Evolutionary conservation across 2,888 invertebrate species (phyloP).

Genomic region (Linnaemya vulpina): DNA sequence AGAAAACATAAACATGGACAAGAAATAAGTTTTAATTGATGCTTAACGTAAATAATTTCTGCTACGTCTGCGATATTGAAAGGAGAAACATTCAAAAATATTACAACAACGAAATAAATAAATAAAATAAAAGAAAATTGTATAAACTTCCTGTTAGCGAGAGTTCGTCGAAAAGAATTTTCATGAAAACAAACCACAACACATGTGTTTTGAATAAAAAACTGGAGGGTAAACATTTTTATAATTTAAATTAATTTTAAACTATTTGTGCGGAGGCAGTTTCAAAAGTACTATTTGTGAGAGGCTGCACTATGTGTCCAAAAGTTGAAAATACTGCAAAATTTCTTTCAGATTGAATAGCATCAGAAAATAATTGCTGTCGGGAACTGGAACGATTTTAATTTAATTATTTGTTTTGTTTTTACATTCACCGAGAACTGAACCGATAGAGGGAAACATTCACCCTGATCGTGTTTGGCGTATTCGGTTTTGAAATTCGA

Average conservation of each 20-base stretch:
- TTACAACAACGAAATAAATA: neutral
- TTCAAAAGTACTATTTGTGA: neutral
- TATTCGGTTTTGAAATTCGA: too few relatives aligned
- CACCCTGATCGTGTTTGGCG: too few relatives aligned
- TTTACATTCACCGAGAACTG: too few relatives aligned
- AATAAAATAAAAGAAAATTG: neutral
- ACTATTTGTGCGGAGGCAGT: neutral
- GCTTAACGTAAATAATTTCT: conserved; percentile 36
- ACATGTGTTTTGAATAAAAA: neutral
- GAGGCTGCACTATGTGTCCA: too few relatives aligned
- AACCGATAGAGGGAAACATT: too few relatives aligned
- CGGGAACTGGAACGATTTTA: too few relatives aligned
- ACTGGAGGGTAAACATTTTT: neutral
- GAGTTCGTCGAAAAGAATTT: conserved; percentile 6
- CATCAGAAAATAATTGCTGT: too few relatives aligned
- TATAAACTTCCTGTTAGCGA: conserved; percentile 45
- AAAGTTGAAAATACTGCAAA: too few relatives aligned
- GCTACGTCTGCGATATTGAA: neutral
- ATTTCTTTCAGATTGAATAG: too few relatives aligned
- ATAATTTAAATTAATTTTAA: neutral
- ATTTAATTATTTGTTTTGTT: too few relatives aligned
- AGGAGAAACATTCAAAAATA: neutral
- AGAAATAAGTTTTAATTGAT: conserved; percentile 52
- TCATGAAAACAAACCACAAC: neutral
- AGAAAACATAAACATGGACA: conserved; percentile 51